These are phyloP conservation scores for Astyanax mexicanus DNA, from an alignment of 2,797 vertebrate species.

Conservation along the genomic window DNA sequence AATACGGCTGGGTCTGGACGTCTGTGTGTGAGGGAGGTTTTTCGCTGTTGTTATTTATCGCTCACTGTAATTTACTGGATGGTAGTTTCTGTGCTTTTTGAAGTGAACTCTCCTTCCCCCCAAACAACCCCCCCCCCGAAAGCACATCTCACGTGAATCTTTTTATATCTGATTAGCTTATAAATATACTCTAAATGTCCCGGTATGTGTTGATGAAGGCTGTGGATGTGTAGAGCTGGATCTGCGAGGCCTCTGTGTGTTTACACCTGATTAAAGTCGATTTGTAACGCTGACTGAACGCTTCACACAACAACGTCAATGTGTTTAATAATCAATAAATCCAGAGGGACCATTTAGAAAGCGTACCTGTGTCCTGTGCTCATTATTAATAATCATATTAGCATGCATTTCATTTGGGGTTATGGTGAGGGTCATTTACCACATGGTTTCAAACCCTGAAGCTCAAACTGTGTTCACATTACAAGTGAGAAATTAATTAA, in stretches of 20 bases:
- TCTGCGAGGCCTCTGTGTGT: neutral
- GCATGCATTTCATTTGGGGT: neutral
- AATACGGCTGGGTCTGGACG: too few relatives aligned
- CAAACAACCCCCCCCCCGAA: conserved; percentile 67
- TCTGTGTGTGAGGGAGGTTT: too few relatives aligned
- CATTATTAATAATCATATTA: too few relatives aligned
- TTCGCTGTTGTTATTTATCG: conserved; percentile 69
- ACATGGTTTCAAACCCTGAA: too few relatives aligned
- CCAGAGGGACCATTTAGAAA: neutral
- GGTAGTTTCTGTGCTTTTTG: conserved; percentile 57
- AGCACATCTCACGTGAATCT: conserved; percentile 81
- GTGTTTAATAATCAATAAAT: neutral
- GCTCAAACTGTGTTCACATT: too few relatives aligned
- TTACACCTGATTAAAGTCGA: neutral
- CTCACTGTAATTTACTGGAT: conserved; percentile 78
- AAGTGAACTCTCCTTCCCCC: conserved; percentile 44
- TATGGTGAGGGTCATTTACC: neutral
- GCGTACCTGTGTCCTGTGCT: too few relatives aligned
- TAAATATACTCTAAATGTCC: conserved; percentile 85
- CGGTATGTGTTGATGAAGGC: conserved; percentile 9
- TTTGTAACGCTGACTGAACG: conserved; percentile 1
- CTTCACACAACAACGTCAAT: neutral
- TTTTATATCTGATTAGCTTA: conserved; percentile 87
- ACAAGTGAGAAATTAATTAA: too few relatives aligned
- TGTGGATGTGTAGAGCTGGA: neutral